These are phyloP conservation scores for Heterodera filipjevi DNA, from an alignment of 2,888 invertebrate species.

Conservation along the genomic window DNA sequence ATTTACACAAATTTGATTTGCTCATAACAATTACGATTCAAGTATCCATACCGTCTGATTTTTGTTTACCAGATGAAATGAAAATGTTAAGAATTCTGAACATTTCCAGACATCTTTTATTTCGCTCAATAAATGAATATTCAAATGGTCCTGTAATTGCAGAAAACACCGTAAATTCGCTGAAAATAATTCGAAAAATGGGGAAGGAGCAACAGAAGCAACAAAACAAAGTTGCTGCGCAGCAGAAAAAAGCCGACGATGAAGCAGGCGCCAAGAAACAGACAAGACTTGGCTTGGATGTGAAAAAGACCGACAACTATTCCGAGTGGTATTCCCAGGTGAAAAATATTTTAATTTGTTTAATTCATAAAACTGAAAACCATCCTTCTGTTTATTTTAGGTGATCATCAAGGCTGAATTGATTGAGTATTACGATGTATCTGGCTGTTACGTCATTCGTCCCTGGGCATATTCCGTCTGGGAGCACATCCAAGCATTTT, in stretches of 20 bases:
- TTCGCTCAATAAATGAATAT: background rate
- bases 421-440: constrained; percentile 94
- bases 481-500: constrained; percentile 76
- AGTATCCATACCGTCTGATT: too few relatives aligned
- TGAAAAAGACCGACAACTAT: constrained; percentile 86
- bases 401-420: constrained; percentile 87
- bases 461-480: constrained; percentile 97
- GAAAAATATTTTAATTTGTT: background rate
- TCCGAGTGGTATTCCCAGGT: constrained; percentile 92
- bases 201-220: background rate
- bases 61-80: background rate
- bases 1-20: too few relatives aligned
- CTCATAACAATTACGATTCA: too few relatives aligned
- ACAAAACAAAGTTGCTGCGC: background rate
- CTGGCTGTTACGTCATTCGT: constrained; percentile 95
- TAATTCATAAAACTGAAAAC: background rate
- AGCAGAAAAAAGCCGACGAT: background rate
- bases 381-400: constrained; percentile 55
- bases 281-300: constrained; percentile 89
- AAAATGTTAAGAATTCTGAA: background rate
- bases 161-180: background rate
- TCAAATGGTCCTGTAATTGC: background rate
- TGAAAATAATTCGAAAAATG: background rate
- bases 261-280: constrained; percentile 72
- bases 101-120: background rate